Evolutionary conservation across 2,888 invertebrate genomes (phyloP).

Genomic region (Arge pagana): DNA sequence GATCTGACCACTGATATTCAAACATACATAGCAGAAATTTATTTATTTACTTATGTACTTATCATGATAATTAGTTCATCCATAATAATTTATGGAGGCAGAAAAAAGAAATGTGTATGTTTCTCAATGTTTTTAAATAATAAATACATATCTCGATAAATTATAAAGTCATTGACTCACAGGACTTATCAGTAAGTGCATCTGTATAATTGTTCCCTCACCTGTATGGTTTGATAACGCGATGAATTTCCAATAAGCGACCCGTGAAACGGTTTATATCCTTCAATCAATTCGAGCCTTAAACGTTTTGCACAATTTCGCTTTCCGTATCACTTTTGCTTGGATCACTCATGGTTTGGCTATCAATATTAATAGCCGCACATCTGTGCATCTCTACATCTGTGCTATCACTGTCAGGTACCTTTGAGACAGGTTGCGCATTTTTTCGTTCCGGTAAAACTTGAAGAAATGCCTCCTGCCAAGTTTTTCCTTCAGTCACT

Average conservation of each 20-base stretch:
- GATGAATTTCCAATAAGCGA: not conserved
- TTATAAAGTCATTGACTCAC: too few species aligned
- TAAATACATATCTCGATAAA: conserved; percentile 15
- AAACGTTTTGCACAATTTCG: too few species aligned
- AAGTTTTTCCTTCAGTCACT: conserved; percentile 76
- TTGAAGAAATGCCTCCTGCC: conserved; percentile 78
- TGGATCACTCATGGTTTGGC: conserved; percentile 15
- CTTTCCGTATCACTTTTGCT: not conserved
- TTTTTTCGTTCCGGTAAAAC: conserved; percentile 81
- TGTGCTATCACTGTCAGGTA: conserved; percentile 19
- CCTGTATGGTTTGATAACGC: not conserved
- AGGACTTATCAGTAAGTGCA: too few species aligned
- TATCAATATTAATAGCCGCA: not conserved
- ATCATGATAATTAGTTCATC: conserved; percentile 14
- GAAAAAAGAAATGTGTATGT: conserved; percentile 9
- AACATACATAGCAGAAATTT: conserved; percentile 38
- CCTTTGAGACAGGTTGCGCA: conserved; percentile 59
- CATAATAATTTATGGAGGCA: conserved; percentile 3
- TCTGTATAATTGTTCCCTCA: too few species aligned
- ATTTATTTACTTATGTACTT: conserved; percentile 37
- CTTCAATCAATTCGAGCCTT: not conserved
- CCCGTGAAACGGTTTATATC: not conserved
- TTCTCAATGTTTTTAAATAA: conserved; percentile 10
- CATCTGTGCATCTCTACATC: not conserved
- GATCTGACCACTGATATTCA: conserved; percentile 13